Conservation (phyloP, 2,113 vertebrate species). For the Pampusana beccarii region DNA sequence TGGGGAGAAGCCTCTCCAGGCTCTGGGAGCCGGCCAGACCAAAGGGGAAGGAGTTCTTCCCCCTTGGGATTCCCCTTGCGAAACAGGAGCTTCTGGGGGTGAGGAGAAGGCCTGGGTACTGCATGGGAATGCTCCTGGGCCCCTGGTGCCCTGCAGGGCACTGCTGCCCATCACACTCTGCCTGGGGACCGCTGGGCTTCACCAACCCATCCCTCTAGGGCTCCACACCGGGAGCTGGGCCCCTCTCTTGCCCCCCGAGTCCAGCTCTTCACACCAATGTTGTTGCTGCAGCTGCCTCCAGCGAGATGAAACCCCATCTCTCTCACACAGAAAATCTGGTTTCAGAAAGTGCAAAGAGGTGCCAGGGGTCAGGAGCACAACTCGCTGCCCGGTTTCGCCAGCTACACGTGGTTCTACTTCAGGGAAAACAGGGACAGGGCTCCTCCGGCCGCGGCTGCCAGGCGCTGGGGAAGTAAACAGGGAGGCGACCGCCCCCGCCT, state of each 20-base stretch:
- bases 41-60: no score
- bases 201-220: not conserved
- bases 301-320: fast-evolving
- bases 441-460: not conserved
- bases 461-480: not conserved
- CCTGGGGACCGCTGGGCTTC: not conserved
- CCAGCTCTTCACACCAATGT: not conserved
- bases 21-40: not conserved
- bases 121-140: fast-evolving
- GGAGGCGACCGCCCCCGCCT: not conserved
- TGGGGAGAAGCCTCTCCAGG: not conserved
- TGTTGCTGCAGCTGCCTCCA: fast-evolving
- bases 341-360: not conserved
- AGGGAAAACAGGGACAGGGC: fast-evolving
- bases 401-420: fast-evolving
- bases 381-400: fast-evolving
- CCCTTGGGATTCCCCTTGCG: not conserved
- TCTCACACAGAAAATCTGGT: not conserved
- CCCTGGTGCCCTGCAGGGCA: not conserved
- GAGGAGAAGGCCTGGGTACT: not conserved
- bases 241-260: fast-evolving
- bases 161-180: fast-evolving
- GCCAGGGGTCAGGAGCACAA: not conserved
- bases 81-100: not conserved
- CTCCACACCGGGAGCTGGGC: fast-evolving